Conservation (phyloP, 1,140 invertebrate genomes). For the Ectropis grisescens region DNA sequence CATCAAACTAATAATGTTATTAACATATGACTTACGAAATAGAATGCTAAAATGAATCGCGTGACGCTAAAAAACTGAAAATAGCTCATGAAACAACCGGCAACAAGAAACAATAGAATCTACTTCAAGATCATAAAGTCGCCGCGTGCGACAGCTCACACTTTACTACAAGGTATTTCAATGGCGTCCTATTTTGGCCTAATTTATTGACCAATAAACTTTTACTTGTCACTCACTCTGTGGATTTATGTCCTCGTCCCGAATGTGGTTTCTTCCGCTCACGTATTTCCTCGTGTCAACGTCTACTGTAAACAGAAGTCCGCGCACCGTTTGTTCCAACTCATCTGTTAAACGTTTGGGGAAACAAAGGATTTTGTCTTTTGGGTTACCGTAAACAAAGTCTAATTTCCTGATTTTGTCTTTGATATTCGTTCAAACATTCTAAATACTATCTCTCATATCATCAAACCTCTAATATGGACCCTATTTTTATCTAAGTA, state of each 20-base stretch:
- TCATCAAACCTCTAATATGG: neutral
- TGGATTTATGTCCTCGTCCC: slow-evolving; percentile 55
- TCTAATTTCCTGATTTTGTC: slow-evolving; percentile 51
- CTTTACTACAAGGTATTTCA: slow-evolving; percentile 47
- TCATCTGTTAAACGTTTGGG: slow-evolving; percentile 31
- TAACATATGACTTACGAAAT: too few species aligned
- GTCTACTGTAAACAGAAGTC: slow-evolving; percentile 39
- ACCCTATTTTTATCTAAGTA: neutral
- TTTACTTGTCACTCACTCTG: slow-evolving; percentile 58
- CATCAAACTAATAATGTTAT: too few species aligned
- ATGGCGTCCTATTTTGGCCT: slow-evolving; percentile 50
- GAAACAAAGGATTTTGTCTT: slow-evolving; percentile 58
- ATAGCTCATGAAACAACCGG: too few species aligned
- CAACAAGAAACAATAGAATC: too few species aligned
- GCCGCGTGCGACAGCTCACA: slow-evolving; percentile 49
- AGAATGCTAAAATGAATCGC: too few species aligned
- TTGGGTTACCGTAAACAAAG: slow-evolving; percentile 52
- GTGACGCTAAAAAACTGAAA: too few species aligned
- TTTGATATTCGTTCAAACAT: slow-evolving; percentile 12
- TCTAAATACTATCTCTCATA: too few species aligned
- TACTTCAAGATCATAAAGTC: slow-evolving; percentile 13
- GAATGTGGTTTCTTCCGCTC: slow-evolving; percentile 61
- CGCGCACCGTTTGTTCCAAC: slow-evolving; percentile 33
- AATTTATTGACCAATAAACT: slow-evolving; percentile 65
- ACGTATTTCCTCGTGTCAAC: slow-evolving; percentile 60